Percentiles rank a stretch among this genome's conserved stretches.
phyloP scores from a whole-genome alignment of 2,113 vertebrate genomes.

The Grallaria varia region DNA sequence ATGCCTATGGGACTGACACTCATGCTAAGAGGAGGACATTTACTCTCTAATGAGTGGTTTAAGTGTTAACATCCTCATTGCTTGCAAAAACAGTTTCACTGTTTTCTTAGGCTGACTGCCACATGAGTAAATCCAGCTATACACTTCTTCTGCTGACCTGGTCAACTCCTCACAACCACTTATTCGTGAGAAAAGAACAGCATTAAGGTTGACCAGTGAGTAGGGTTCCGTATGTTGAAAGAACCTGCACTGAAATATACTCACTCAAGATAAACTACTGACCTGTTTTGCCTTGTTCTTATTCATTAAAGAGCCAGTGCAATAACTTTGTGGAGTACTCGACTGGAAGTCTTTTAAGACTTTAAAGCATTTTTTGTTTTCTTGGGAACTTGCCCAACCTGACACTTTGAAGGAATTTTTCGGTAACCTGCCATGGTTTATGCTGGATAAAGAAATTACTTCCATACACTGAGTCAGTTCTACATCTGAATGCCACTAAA shows the following conservation, averaged over 20 bases:
- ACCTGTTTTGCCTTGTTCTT: background rate
- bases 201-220: background rate
- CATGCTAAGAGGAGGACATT: background rate
- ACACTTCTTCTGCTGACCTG: background rate
- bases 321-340: background rate
- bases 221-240: background rate
- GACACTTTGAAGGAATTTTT: slow-evolving; percentile 21
- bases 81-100: background rate
- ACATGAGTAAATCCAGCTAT: background rate
- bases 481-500: background rate
- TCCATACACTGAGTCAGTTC: background rate
- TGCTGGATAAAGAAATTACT: background rate
- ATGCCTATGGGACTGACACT: background rate
- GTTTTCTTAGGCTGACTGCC: background rate
- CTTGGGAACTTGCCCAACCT: background rate
- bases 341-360: background rate
- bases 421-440: background rate
- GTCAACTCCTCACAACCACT: background rate
- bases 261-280: background rate
- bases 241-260: background rate
- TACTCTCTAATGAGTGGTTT: background rate
- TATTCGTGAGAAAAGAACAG: background rate
- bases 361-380: background rate
- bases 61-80: background rate
- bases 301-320: background rate